Conservation (phyloP, 2,113 vertebrate genomes). For the Python bivittatus region DNA sequence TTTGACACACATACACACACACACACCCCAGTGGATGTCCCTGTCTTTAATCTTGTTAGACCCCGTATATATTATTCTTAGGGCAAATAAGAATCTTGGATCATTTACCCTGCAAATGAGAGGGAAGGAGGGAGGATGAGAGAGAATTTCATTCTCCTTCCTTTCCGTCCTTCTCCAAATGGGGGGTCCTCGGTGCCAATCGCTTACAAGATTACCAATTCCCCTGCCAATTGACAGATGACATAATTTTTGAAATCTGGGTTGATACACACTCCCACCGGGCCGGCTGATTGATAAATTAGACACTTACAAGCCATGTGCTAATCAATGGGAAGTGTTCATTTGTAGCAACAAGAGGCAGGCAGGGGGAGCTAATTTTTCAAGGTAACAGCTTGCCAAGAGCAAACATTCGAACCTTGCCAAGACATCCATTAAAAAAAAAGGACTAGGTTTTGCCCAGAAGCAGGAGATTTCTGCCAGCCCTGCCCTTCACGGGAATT, state of each 20-base stretch:
- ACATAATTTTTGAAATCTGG: slow-evolving; percentile 65
- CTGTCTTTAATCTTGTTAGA: background rate
- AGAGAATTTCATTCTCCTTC: background rate
- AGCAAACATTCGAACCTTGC: slow-evolving; percentile 49
- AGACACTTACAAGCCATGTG: slow-evolving; percentile 62
- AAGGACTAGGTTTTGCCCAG: slow-evolving; percentile 43
- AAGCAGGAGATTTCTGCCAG: background rate
- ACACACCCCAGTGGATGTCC: background rate
- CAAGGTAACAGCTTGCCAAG: slow-evolving; percentile 71
- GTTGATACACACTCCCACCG: slow-evolving; percentile 58
- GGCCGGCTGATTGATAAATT: slow-evolving; percentile 70
- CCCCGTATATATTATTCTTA: background rate
- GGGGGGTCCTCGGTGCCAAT: background rate
- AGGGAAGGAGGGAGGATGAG: background rate
- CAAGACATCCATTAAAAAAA: slow-evolving; percentile 41
- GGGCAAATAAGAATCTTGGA: background rate
- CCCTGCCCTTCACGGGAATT: background rate
- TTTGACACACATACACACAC: background rate
- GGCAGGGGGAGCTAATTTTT: slow-evolving; percentile 68
- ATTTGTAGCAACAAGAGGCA: slow-evolving; percentile 68
- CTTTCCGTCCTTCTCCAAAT: background rate
- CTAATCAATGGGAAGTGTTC: slow-evolving; percentile 74
- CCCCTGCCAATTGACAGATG: slow-evolving; percentile 60
- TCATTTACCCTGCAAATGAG: background rate
- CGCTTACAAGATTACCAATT: background rate